Percentiles rank a stretch among this genome's conserved stretches.
These are phyloP conservation scores for Larimichthys polyactis DNA, from an alignment of 2,113 vertebrate species.

Conservation along the genomic window DNA sequence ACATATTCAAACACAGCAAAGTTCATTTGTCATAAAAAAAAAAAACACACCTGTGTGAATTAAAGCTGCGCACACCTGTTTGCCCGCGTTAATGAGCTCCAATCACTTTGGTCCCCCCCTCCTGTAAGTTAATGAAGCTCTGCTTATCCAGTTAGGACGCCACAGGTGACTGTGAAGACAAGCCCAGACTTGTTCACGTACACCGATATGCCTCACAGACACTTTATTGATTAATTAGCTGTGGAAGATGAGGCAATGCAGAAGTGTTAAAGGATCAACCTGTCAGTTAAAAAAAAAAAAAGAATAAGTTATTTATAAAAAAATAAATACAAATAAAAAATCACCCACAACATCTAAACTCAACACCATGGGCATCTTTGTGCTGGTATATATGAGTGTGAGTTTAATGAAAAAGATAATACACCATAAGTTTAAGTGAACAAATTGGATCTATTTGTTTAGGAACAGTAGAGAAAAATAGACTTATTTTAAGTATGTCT, in stretches of 20 bases:
- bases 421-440: not conserved
- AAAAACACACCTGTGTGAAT: not conserved
- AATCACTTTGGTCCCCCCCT: not conserved
- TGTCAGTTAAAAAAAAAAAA: not conserved
- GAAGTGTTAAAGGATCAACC: constrained; percentile 3
- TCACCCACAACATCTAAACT: not conserved
- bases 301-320: not conserved
- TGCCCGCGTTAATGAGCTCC: constrained; percentile 39
- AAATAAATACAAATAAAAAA: not conserved
- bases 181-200: constrained; percentile 53
- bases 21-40: not conserved
- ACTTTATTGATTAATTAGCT: constrained; percentile 60
- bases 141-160: not conserved
- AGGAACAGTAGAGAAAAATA: not conserved
- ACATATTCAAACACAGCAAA: not conserved
- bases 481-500: not conserved
- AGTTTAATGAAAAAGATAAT: not conserved
- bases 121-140: constrained; percentile 22
- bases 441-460: not conserved
- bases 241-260: not conserved
- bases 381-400: not conserved
- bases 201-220: constrained; percentile 14
- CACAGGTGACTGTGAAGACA: constrained; percentile 60
- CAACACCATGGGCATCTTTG: not conserved
- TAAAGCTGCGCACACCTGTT: constrained; percentile 52